These are phyloP conservation scores for Platysternon megacephalum DNA, from an alignment of 2,113 vertebrate genomes.

Conservation along the genomic window DNA sequence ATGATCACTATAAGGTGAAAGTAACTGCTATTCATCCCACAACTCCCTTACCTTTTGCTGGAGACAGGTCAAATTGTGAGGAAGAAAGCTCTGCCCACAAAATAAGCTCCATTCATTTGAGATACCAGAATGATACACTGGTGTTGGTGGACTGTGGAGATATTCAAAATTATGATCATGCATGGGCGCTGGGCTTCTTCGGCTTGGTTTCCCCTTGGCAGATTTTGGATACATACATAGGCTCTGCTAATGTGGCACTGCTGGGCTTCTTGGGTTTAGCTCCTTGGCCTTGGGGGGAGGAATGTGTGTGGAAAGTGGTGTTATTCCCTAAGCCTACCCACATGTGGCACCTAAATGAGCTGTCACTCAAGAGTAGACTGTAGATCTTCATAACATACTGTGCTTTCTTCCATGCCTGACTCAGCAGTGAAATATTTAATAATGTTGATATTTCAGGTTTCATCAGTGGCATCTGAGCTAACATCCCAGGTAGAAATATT, in stretches of 20 bases:
- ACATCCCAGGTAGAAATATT: neutral
- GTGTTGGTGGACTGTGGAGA: neutral
- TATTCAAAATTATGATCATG: neutral
- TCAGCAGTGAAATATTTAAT: neutral
- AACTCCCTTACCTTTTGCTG: neutral
- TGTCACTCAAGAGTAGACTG: neutral
- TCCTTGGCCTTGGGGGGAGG: neutral
- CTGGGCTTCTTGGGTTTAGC: neutral
- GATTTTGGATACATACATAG: neutral
- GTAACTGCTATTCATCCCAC: neutral
- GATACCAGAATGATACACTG: neutral
- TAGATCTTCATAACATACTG: neutral
- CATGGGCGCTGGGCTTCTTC: neutral
- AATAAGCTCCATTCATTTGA: neutral
- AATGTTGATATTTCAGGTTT: neutral
- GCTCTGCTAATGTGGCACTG: neutral
- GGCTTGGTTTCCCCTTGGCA: neutral
- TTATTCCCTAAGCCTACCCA: neutral
- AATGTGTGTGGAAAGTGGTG: neutral
- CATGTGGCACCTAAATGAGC: neutral
- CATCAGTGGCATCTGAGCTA: neutral
- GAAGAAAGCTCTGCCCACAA: neutral
- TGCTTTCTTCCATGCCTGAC: neutral
- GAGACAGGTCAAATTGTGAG: neutral
- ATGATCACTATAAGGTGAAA: neutral